Base-by-base conservation (phyloP, 2,888 invertebrate genomes). In the Anthoptus insignis region DNA sequence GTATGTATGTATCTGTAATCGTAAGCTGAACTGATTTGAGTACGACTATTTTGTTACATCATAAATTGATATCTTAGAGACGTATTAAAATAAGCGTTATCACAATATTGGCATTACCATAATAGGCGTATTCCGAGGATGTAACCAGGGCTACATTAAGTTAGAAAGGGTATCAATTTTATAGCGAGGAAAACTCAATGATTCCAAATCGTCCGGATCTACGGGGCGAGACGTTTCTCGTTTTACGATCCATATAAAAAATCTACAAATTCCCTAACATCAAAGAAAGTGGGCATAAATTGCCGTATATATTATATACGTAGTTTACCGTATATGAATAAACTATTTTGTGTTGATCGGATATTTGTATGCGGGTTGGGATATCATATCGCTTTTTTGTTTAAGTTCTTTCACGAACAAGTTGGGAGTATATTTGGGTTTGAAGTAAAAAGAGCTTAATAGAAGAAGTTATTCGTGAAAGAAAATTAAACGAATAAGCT, bases 241-340 rank as follows among this genome's bases (percentile, higher is more conserved):
- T 63, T 63, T 63, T 63, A 63, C 56, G 61, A 45, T 5, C 54
- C 24, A 45, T 56, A 63, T 56, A 63, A 63, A 63, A 61, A 61
- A 54, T 49, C 37, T n/a, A 63, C 47, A 54, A 56, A 56, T 47
- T 63, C 61, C 27, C 37, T 4, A 14, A 49, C 61, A 63, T 63
- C 61, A 45, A 63, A 49, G 61, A 56, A 47, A 63, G 61, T 63
- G 37, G 34, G 34, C 32, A 27, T 63, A 63, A 63, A 63, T 63
- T 56, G n/a, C n/a, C n/a, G n/a, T n/a, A n/a, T n/a, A n/a, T 37
- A 19, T 13, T 27, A 27, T 37, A 21, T 47, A 42, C 19, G 19
- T 34, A 56, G 19, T 34, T 16, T 54, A n/a, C 13, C 13, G 22
- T 34, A 34, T 29, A 21, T 60, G 13, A 11, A 32, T 22, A 22